These are phyloP conservation scores for Pheosia tremula DNA, from an alignment of 2,888 invertebrate species.

Conservation along the genomic window DNA sequence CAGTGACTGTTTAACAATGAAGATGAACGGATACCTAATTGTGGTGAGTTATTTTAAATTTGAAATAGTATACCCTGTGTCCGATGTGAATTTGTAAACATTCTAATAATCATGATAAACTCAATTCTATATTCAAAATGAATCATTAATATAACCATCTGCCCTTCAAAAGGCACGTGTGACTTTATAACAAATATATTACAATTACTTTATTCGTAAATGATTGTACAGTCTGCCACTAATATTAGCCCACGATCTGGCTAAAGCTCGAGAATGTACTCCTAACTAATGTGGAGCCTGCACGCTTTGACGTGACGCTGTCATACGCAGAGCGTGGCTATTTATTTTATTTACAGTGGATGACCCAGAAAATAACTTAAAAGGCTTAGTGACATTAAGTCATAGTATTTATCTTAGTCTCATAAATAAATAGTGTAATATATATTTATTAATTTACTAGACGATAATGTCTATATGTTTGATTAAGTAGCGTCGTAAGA, in stretches of 20 bases:
- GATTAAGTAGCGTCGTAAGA: no score
- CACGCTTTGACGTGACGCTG: background rate
- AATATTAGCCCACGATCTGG: background rate
- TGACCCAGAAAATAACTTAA: background rate
- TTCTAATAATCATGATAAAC: no score
- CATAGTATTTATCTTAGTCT: background rate
- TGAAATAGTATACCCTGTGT: background rate
- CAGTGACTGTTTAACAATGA: slow-evolving; percentile 13
- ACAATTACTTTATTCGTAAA: background rate
- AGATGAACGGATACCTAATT: slow-evolving; percentile 24
- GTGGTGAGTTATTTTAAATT: slow-evolving; percentile 23
- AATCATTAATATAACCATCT: background rate
- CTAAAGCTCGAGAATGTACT: background rate
- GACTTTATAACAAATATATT: background rate
- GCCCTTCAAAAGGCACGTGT: background rate
- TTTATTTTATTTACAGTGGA: slow-evolving; percentile 1
- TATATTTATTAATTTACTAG: no score
- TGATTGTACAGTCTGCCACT: background rate
- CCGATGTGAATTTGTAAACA: no score
- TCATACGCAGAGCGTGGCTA: background rate
- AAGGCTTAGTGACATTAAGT: background rate
- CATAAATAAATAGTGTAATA: background rate
- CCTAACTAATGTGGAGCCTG: slow-evolving; percentile 1
- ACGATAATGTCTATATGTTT: no score
- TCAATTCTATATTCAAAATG: background rate